phyloP scores from a whole-genome alignment of 2,113 vertebrate species.

The Saguinus midas region DNA sequence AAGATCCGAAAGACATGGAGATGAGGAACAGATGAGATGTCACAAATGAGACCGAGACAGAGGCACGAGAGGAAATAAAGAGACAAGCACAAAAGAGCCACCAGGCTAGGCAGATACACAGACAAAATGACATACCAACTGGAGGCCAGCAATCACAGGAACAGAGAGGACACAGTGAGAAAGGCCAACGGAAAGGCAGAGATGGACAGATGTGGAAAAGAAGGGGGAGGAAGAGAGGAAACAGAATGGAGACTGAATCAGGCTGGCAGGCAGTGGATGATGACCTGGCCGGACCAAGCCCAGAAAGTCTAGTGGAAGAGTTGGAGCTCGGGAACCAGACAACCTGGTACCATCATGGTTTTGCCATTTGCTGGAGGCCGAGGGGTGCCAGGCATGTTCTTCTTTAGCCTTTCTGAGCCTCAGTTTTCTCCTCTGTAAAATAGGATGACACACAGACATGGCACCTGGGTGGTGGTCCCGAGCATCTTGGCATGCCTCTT shows the following conservation, averaged over 20 bases:
- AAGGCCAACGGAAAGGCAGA: not conserved
- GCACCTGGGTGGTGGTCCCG: not conserved
- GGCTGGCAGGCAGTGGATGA: not conserved
- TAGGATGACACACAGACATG: not conserved
- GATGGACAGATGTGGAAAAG: too few species aligned
- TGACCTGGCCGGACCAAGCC: fast-evolving
- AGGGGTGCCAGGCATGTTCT: not conserved
- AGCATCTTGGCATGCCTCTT: not conserved
- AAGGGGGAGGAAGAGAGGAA: not conserved
- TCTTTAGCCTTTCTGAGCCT: not conserved
- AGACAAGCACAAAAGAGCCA: not conserved
- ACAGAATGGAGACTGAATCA: not conserved
- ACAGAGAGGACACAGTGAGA: not conserved
- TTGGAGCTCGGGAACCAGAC: fast-evolving
- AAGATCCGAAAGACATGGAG: fast-evolving
- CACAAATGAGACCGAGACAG: fast-evolving
- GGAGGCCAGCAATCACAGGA: not conserved
- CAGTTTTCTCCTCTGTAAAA: not conserved
- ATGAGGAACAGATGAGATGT: not conserved
- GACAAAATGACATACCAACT: not conserved
- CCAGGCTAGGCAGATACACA: too few species aligned
- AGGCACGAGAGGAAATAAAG: too few species aligned
- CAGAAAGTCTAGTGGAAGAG: too few species aligned
- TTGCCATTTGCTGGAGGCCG: not conserved
- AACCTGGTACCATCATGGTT: fast-evolving